These are phyloP conservation scores for Cheilinus undulatus DNA, from an alignment of 2,113 vertebrate species.

Conservation along the genomic window DNA sequence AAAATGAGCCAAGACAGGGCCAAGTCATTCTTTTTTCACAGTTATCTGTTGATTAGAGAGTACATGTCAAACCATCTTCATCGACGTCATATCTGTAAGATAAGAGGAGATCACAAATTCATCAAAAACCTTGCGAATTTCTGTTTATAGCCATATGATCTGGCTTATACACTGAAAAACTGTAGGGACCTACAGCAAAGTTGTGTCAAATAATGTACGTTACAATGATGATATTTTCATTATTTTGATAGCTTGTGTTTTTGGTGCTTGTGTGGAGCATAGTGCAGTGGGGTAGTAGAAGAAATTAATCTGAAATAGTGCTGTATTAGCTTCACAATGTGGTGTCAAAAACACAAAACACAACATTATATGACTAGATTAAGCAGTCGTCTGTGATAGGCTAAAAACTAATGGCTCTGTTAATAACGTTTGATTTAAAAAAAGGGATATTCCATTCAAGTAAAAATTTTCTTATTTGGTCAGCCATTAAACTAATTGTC, in stretches of 20 bases:
- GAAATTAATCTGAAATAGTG: conserved; percentile 45
- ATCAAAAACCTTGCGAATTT: conserved; percentile 40
- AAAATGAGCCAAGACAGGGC: conserved; percentile 25
- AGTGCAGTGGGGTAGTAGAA: conserved; percentile 55
- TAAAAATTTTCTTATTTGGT: conserved; percentile 38
- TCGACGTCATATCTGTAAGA: conserved; percentile 36
- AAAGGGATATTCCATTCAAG: conserved; percentile 38
- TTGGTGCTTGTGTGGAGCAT: conserved; percentile 42
- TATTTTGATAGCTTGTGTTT: conserved; percentile 52
- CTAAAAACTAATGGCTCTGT: conserved; percentile 32
- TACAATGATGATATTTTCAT: conserved; percentile 28
- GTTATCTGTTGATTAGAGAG: conserved; percentile 11
- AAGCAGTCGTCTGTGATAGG: conserved; percentile 25
- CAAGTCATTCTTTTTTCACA: conserved; percentile 20
- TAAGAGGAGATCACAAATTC: conserved; percentile 26
- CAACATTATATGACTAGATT: conserved; percentile 5
- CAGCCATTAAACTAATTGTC: conserved; percentile 40
- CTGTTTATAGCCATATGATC: conserved; percentile 29
- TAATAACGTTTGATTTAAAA: conserved; percentile 26
- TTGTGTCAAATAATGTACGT: conserved; percentile 44
- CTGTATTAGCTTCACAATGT: conserved; percentile 48
- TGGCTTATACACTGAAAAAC: conserved; percentile 30
- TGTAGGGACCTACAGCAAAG: conserved; percentile 39
- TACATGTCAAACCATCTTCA: conserved; percentile 24
- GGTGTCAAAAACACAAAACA: conserved; percentile 34